Conservation (phyloP, 2,797 vertebrate species). For the Vireo griseus region DNA sequence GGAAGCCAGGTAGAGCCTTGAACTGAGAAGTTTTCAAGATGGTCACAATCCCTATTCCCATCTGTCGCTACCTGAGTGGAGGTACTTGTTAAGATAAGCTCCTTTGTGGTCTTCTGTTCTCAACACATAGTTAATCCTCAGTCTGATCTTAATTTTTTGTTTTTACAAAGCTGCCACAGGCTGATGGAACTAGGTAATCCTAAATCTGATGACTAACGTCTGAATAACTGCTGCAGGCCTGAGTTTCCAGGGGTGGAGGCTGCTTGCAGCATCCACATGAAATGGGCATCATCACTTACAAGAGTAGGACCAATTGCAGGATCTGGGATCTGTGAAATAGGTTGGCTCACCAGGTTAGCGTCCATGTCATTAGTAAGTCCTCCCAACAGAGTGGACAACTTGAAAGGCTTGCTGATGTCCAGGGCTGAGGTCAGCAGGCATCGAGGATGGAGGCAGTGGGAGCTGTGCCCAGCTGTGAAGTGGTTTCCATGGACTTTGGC, state of each 20-base stretch:
- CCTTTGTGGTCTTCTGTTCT: neutral
- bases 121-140: neutral
- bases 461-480: neutral
- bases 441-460: neutral
- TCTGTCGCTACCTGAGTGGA: slow-evolving; percentile 17
- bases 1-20: neutral
- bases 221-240: neutral
- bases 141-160: neutral
- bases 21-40: neutral
- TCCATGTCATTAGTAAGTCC: neutral
- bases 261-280: neutral
- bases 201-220: neutral
- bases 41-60: neutral
- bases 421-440: slow-evolving; percentile 13
- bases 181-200: neutral
- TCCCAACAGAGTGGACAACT: neutral
- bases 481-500: slow-evolving; percentile 51
- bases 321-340: neutral
- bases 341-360: neutral
- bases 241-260: neutral
- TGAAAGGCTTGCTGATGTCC: neutral
- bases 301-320: neutral
- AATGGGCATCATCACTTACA: neutral
- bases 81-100: neutral
- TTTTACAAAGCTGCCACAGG: neutral